Evolutionary conservation across 2,113 vertebrate genomes (phyloP).

Genomic region (Cyprinodon tularosa): DNA sequence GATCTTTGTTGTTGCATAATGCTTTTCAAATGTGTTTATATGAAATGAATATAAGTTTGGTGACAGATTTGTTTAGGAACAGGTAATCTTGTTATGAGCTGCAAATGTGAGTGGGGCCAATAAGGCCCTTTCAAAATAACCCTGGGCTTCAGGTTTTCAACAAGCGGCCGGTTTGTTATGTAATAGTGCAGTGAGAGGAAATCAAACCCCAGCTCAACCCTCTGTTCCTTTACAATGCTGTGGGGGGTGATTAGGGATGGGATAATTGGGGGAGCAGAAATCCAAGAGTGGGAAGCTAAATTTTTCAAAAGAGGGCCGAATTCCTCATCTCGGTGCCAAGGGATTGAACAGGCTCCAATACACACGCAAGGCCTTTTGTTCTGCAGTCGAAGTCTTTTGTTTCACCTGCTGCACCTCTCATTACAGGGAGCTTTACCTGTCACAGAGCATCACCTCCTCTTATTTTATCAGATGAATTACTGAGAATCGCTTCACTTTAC

Average conservation of each 20-base stretch:
- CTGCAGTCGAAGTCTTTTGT: constrained; percentile 50
- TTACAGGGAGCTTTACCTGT: constrained; percentile 64
- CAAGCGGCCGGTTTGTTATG: constrained; percentile 29
- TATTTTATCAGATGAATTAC: constrained; percentile 54
- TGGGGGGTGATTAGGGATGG: constrained; percentile 53
- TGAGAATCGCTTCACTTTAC: constrained; percentile 14
- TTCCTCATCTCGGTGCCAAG: constrained; percentile 47
- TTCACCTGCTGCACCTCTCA: constrained; percentile 63
- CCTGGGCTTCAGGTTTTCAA: constrained; percentile 1
- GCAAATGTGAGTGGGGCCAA: not conserved
- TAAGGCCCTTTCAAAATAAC: not conserved
- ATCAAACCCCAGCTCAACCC: constrained; percentile 36
- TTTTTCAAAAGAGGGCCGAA: constrained; percentile 31
- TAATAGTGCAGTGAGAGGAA: constrained; percentile 32
- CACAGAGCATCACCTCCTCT: constrained; percentile 43
- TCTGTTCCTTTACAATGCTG: constrained; percentile 24
- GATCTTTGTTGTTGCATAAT: constrained; percentile 8
- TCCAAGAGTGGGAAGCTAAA: constrained; percentile 34
- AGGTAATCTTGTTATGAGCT: not conserved
- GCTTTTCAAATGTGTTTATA: not conserved
- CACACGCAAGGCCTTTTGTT: constrained; percentile 59
- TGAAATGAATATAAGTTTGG: not conserved
- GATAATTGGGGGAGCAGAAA: constrained; percentile 61
- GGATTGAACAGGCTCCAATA: constrained; percentile 61
- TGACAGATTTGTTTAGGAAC: not conserved